phyloP scores from a whole-genome alignment of 2,113 vertebrate species.

The Grantiella picta region DNA sequence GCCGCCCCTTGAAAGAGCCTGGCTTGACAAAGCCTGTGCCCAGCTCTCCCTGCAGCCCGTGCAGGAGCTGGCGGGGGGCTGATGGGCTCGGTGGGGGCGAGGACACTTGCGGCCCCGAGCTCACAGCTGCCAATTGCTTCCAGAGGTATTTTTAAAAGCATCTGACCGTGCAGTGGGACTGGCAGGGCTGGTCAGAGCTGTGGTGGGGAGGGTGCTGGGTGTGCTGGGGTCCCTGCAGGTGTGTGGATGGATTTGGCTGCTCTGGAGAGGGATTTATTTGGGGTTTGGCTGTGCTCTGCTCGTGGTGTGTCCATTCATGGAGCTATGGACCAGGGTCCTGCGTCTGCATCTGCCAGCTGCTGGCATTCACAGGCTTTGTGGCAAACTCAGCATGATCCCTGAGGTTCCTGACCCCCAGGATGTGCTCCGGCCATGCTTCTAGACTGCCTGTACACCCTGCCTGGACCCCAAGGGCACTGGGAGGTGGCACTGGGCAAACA shows the following conservation, averaged over 20 bases:
- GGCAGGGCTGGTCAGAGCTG: background rate
- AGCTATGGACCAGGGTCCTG: background rate
- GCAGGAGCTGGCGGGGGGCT: background rate
- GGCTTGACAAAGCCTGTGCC: background rate
- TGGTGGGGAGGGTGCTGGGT: background rate
- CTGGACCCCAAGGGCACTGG: background rate
- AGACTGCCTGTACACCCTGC: background rate
- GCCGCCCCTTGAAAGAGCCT: rapidly evolving
- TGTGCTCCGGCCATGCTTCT: rapidly evolving
- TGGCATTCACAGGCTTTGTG: rapidly evolving
- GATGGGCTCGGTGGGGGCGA: background rate
- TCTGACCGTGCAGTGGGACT: background rate
- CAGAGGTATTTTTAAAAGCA: background rate
- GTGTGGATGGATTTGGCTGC: background rate
- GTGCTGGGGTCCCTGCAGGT: background rate
- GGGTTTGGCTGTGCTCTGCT: background rate
- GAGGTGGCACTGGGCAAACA: background rate
- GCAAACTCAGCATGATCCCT: background rate
- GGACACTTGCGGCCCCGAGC: background rate
- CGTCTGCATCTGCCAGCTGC: background rate
- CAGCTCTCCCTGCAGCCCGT: background rate
- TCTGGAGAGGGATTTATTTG: background rate
- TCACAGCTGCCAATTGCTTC: background rate
- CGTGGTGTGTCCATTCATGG: rapidly evolving
- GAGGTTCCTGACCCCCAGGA: background rate